Base-by-base conservation (phyloP, 2,113 vertebrate genomes). In the Coregonus clupeaformis region DNA sequence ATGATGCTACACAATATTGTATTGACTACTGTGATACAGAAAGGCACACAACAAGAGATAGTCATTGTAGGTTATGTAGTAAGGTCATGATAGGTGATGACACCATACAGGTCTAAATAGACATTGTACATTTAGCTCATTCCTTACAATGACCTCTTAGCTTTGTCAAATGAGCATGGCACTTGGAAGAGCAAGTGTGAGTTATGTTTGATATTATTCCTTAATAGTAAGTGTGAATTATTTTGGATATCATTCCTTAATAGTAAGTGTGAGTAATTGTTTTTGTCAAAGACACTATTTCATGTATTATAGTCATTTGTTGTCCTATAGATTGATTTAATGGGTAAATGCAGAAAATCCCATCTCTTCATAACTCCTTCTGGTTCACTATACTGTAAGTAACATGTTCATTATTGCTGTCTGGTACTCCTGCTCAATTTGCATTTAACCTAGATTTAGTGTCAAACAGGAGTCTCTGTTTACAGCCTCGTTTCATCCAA, bases 361-460 rank as follows among this genome's bases (percentile, higher is more conserved):
- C 63, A 29, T 13, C 30, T 72, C 30, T 67, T 67, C 22, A 49
- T 18, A 75, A 60, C 49, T 62, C 25, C 79, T 78, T 78, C 71
- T 82, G 81, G 71, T 81, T 77, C 5, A 42, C 67, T 66, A 70
- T 63, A 52, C 49, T 18, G 49, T 18, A 74, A 77, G 73, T 66
- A 72, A 64, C 73, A 76, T 69, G 59, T 71, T 82, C 69, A 86
- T 82, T 84, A 82, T 80, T 72, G 69, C 75, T 78, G 75, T 74
- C 76, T 84, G 76, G 60, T 82, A 67, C 62, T 78, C 63, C 77
- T 69, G 18, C 69, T 78, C 73, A 63, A 80, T 84, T 73, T 80
- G 75, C 82, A 82, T 86, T 82, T 86, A 84, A 82, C 84, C 77
- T 78, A 80, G 68, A 84, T 82, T 74, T 84, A 67, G 78, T 82